These are phyloP conservation scores for Distichodus sexfasciatus DNA, from an alignment of 2,797 vertebrate genomes.

Conservation along the genomic window DNA sequence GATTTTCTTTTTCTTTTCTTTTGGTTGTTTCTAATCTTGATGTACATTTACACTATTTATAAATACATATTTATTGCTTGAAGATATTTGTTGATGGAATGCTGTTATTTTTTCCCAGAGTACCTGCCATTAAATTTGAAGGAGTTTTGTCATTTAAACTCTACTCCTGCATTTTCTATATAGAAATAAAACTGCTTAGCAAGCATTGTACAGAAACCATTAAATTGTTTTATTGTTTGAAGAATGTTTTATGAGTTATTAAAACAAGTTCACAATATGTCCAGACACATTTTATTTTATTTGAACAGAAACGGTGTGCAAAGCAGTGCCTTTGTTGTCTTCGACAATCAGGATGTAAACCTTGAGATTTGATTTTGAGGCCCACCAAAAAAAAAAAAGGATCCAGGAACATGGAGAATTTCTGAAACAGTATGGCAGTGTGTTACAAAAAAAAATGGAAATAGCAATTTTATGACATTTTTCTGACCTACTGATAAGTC, in stretches of 20 bases:
- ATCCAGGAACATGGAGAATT: too few species aligned
- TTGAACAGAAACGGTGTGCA: too few species aligned
- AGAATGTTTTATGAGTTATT: slow-evolving; percentile 75
- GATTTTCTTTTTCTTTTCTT: slow-evolving; percentile 78
- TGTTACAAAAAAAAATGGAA: too few species aligned
- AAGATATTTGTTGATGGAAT: slow-evolving; percentile 99
- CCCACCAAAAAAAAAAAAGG: too few species aligned
- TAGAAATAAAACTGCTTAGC: slow-evolving; percentile 96
- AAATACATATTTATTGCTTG: slow-evolving; percentile 99
- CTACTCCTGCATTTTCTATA: slow-evolving; percentile 97
- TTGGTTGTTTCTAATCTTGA: slow-evolving; percentile 93
- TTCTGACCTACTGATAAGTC: too few species aligned
- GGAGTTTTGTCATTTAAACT: slow-evolving; percentile 85
- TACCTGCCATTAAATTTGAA: slow-evolving; percentile 99
- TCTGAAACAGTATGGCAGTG: too few species aligned
- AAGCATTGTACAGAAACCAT: slow-evolving; percentile 96
- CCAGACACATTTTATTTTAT: slow-evolving; percentile 10
- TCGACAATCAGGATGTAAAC: too few species aligned
- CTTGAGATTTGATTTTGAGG: background rate
- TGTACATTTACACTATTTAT: slow-evolving; percentile 99
- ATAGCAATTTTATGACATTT: too few species aligned
- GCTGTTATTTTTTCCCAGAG: slow-evolving; percentile 98
- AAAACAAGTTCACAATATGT: slow-evolving; percentile 74
- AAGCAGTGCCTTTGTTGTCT: background rate
- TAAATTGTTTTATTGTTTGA: slow-evolving; percentile 95